Evolutionary conservation across 2,888 invertebrate species (phyloP).

Genomic region (Melieria picta): DNA sequence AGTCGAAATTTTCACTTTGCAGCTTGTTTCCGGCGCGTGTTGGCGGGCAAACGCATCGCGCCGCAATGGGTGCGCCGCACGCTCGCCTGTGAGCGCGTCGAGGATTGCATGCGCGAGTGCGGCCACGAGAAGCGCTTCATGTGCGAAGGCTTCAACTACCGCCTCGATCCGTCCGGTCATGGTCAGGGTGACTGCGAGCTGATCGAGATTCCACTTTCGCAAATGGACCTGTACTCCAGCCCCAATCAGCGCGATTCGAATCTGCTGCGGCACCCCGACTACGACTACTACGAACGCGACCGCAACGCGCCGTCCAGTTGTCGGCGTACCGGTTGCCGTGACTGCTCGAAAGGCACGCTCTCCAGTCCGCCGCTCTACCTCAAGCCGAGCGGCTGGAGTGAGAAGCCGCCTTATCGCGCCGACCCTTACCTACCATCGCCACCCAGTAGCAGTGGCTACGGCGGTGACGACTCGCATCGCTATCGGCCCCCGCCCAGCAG

Average conservation of each 20-base stretch:
- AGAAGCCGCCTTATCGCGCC: slow-evolving; percentile 45
- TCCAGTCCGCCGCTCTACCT: slow-evolving; percentile 55
- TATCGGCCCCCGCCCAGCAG: slow-evolving; percentile 53
- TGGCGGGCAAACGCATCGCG: slow-evolving; percentile 78
- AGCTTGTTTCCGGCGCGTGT: slow-evolving; percentile 83
- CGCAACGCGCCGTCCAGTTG: slow-evolving; percentile 76
- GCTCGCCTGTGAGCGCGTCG: slow-evolving; percentile 76
- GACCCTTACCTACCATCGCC: slow-evolving; percentile 50
- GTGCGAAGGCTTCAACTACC: slow-evolving; percentile 87
- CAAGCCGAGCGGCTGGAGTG: slow-evolving; percentile 56
- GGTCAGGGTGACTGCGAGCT: slow-evolving; percentile 83
- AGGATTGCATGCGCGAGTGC: slow-evolving; percentile 81
- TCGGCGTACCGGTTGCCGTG: slow-evolving; percentile 60
- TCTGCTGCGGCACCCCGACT: slow-evolving; percentile 70
- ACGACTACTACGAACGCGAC: slow-evolving; percentile 83
- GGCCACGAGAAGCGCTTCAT: slow-evolving; percentile 78
- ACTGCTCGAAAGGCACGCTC: slow-evolving; percentile 58
- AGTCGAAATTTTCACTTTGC: slow-evolving; percentile 48
- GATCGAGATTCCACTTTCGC: slow-evolving; percentile 76
- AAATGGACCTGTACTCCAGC: slow-evolving; percentile 72
- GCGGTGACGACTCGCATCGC: slow-evolving; percentile 52
- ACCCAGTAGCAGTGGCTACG: slow-evolving; percentile 46
- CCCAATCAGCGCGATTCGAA: slow-evolving; percentile 68
- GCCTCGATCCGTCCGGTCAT: slow-evolving; percentile 77
- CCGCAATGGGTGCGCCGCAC: slow-evolving; percentile 76